These are phyloP conservation scores for Mugil cephalus DNA, from an alignment of 2,113 vertebrate species.

Conservation along the genomic window DNA sequence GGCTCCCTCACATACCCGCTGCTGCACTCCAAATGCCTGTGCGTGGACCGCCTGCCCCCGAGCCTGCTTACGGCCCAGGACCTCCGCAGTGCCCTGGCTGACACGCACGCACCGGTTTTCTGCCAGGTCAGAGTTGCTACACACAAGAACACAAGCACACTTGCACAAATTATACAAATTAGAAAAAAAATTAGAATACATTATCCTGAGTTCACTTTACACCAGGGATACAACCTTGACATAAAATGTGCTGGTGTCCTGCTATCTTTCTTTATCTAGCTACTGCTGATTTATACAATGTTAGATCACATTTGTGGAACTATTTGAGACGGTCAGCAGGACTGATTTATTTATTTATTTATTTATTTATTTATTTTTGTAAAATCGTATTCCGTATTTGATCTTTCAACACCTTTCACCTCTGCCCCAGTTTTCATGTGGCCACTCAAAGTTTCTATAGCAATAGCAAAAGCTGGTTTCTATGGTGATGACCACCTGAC, in stretches of 20 bases:
- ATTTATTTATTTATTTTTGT: no score
- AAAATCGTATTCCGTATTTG: constrained; percentile 5
- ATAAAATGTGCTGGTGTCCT: not conserved
- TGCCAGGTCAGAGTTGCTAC: constrained; percentile 87
- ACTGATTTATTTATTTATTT: no score
- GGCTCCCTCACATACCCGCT: constrained; percentile 87
- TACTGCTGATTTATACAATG: not conserved
- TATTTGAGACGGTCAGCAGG: no score
- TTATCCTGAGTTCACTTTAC: not conserved
- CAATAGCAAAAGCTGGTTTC: constrained; percentile 71
- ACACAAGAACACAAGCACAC: not conserved
- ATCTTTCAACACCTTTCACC: constrained; percentile 55
- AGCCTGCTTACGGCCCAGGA: constrained; percentile 85
- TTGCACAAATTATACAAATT: not conserved
- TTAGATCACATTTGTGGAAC: not conserved
- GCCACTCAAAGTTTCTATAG: constrained; percentile 71
- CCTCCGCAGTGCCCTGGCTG: constrained; percentile 81
- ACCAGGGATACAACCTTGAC: not conserved
- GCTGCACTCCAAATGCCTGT: constrained; percentile 91
- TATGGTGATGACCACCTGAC: constrained; percentile 79
- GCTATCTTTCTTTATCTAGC: not conserved
- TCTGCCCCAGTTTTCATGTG: constrained; percentile 72
- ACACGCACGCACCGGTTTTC: constrained; percentile 84
- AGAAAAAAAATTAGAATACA: not conserved
- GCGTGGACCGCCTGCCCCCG: constrained; percentile 88